Evolutionary conservation across 2,113 vertebrate genomes (phyloP).

Genomic region (Macroglossus sobrinus): DNA sequence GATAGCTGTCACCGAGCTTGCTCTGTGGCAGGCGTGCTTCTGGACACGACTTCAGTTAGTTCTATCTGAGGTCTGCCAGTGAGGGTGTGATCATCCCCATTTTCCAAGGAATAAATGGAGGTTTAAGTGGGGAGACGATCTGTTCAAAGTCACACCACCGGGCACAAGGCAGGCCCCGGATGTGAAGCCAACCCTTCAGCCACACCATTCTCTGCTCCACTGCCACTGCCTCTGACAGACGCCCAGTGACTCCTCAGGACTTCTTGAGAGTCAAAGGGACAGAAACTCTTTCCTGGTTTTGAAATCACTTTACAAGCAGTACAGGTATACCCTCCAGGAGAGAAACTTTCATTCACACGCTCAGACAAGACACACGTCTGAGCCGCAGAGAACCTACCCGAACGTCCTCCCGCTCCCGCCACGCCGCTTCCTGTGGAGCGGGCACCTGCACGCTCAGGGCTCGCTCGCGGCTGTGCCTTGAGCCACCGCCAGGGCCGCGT

Average conservation of each 20-base stretch:
- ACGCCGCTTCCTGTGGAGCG: fast-evolving
- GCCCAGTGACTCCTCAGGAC: no score
- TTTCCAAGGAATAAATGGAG: background rate
- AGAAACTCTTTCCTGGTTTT: background rate
- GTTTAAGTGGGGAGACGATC: background rate
- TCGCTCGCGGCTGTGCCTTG: background rate
- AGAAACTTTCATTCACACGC: no score
- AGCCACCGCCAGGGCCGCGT: background rate
- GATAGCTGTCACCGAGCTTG: background rate
- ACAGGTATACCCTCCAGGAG: background rate
- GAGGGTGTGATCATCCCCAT: no score
- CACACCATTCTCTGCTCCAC: background rate
- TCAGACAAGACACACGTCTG: background rate
- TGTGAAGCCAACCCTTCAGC: background rate
- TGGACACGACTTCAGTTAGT: no score
- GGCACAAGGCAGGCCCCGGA: background rate
- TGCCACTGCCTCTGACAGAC: fast-evolving
- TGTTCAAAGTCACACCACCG: fast-evolving
- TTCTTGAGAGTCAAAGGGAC: background rate
- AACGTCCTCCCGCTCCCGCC: fast-evolving
- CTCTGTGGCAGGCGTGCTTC: background rate
- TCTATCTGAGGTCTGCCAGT: background rate
- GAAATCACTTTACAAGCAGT: background rate
- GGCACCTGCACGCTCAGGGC: no score
- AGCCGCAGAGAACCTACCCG: background rate